Evolutionary conservation across 2,888 invertebrate genomes (phyloP).

Genomic region (Leptinotarsa rubiginosa): DNA sequence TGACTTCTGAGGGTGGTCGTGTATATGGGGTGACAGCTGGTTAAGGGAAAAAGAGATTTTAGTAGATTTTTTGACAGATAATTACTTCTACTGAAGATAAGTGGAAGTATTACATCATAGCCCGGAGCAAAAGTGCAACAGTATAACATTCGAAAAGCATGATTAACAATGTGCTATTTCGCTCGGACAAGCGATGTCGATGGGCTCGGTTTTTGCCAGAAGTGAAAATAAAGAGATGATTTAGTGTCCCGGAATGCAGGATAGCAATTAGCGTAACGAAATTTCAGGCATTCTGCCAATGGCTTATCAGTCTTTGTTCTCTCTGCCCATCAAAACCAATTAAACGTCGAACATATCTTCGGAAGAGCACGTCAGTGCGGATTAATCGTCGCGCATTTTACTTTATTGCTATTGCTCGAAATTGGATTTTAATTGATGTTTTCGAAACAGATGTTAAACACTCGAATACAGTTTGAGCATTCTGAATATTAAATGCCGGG

Average conservation of each 20-base stretch:
- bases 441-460: slow-evolving; percentile 35
- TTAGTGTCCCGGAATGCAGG: slow-evolving; percentile 12
- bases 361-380: slow-evolving; percentile 26
- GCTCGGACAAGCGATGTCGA: background rate
- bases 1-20: too few relatives aligned
- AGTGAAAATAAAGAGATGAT: slow-evolving; percentile 18
- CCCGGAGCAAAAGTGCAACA: too few relatives aligned
- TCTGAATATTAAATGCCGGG: background rate
- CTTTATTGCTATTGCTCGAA: slow-evolving; percentile 33
- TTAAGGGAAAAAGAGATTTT: too few relatives aligned
- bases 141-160: background rate
- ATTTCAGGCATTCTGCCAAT: slow-evolving; percentile 35
- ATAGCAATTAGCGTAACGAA: slow-evolving; percentile 19
- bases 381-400: slow-evolving; percentile 36
- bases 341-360: slow-evolving; percentile 40
- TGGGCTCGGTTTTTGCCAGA: background rate
- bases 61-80: background rate
- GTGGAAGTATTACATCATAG: background rate
- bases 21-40: too few relatives aligned
- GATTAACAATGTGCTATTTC: background rate
- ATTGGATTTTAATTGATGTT: slow-evolving; percentile 42
- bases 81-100: background rate
- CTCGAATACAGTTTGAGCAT: background rate
- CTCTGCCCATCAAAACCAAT: slow-evolving; percentile 42
- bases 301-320: slow-evolving; percentile 35